Conservation (phyloP, 2,113 vertebrate species). For the Loxodonta africana region DNA sequence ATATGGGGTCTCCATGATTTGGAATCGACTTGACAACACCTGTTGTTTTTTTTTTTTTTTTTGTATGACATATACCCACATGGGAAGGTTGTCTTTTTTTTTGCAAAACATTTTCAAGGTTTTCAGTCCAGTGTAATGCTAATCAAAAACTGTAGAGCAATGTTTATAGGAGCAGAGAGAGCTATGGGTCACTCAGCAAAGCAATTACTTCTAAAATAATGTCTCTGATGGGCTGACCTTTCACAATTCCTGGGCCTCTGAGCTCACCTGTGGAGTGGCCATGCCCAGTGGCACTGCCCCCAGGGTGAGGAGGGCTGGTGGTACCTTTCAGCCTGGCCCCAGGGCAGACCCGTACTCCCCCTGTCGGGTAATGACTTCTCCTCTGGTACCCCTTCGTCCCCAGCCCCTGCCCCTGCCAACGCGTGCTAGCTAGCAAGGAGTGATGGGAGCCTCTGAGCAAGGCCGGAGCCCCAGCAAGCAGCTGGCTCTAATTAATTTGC, state of each 20-base stretch:
- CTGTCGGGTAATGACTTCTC: neutral
- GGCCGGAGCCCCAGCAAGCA: too few species aligned
- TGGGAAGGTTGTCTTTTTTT: neutral
- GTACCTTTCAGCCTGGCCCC: neutral
- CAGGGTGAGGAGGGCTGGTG: neutral
- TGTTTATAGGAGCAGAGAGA: neutral
- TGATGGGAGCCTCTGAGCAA: neutral
- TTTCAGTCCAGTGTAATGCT: neutral
- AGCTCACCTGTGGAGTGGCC: neutral
- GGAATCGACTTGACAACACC: neutral
- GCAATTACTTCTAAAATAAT: neutral
- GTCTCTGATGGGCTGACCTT: neutral
- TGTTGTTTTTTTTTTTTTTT: neutral
- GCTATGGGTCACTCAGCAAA: neutral
- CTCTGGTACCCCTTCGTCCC: neutral
- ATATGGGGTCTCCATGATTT: neutral
- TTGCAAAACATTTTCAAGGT: neutral
- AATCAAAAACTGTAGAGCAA: too few species aligned
- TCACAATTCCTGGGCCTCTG: neutral
- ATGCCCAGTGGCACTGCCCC: neutral
- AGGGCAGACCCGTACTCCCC: neutral
- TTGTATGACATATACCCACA: neutral
- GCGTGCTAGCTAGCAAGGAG: neutral
- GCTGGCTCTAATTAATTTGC: too few species aligned
- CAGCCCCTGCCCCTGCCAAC: too few species aligned